Evolutionary conservation across 2,113 vertebrate species (phyloP).

Genomic region (Sturnus vulgaris): DNA sequence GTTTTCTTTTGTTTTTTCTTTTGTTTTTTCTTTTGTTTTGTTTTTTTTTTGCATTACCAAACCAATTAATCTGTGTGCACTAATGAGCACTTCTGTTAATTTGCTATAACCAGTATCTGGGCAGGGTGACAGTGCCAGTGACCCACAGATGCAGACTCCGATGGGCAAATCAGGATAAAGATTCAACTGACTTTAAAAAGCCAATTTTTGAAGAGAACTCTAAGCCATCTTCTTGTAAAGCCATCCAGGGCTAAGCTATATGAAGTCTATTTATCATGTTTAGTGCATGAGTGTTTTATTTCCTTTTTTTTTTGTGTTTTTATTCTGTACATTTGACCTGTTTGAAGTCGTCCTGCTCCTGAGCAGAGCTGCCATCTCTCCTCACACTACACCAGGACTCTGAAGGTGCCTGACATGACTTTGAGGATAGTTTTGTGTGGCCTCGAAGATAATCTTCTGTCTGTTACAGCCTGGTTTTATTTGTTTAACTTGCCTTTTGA

Average conservation of each 20-base stretch:
- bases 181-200: constrained; percentile 25
- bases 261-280: constrained; percentile 80
- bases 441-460: constrained; percentile 61
- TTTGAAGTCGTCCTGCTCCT: constrained; percentile 48
- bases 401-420: constrained; percentile 29
- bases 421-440: constrained; percentile 49
- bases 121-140: neutral
- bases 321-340: constrained; percentile 64
- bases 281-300: constrained; percentile 74
- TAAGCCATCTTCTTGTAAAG: constrained; percentile 73
- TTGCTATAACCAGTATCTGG: constrained; percentile 40
- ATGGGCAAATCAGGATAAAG: neutral
- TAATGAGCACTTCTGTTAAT: constrained; percentile 73
- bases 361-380: neutral
- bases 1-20: neutral
- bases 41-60: constrained; percentile 58
- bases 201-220: constrained; percentile 55
- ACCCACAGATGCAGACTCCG: neutral
- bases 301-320: neutral
- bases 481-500: constrained; percentile 64
- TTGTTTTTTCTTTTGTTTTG: neutral
- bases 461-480: constrained; percentile 36
- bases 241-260: constrained; percentile 69
- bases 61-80: constrained; percentile 72
- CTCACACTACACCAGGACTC: constrained; percentile 36